phyloP scores from a whole-genome alignment of 2,113 vertebrate genomes.

The Mirounga angustirostris region DNA sequence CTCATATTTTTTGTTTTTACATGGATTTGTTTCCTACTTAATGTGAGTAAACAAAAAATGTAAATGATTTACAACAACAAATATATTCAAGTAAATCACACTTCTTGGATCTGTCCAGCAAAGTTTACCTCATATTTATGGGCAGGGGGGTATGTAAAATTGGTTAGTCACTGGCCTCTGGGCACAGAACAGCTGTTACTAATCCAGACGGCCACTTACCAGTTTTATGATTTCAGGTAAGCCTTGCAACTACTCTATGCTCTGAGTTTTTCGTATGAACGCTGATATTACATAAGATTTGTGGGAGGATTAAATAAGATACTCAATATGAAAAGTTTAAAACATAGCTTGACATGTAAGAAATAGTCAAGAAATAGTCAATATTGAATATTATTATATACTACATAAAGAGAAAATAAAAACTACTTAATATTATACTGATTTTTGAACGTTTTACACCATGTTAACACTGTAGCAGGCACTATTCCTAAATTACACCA shows the following conservation, averaged over 20 bases:
- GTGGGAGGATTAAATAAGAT: not conserved
- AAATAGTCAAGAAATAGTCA: not conserved
- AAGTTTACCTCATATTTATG: not conserved
- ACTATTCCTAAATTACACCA: not conserved
- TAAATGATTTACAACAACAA: not conserved
- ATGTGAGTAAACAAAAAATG: not conserved
- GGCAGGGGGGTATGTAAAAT: not conserved
- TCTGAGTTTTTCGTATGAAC: not conserved
- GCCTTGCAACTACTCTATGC: not conserved
- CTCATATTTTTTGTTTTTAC: not conserved
- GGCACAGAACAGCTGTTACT: not conserved
- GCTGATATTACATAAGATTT: not conserved
- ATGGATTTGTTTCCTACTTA: not conserved
- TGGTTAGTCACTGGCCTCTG: not conserved
- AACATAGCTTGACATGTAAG: not conserved
- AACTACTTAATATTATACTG: not conserved
- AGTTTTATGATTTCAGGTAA: not conserved
- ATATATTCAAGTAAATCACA: not conserved
- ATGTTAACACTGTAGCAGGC: not conserved
- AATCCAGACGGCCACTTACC: not conserved
- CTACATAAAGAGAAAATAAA: not conserved
- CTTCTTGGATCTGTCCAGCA: not conserved
- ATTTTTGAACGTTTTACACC: not conserved
- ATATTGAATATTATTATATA: not conserved
- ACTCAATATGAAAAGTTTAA: not conserved